Conservation (phyloP, 53 echinoderm and acorn worm species). For the Hippasteria phrygiana region DNA sequence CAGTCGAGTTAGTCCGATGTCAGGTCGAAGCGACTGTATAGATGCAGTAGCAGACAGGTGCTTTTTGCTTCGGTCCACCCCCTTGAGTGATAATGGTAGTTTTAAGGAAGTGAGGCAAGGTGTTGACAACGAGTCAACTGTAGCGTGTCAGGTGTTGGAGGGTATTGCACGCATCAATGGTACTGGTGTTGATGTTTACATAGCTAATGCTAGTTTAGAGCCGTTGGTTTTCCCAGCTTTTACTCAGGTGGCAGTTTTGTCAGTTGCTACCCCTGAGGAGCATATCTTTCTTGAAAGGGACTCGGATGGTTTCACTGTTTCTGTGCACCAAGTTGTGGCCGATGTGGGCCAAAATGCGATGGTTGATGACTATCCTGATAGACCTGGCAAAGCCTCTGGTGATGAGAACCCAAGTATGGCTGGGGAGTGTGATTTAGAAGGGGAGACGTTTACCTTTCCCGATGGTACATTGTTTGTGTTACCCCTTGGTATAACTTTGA, state of each 20-base stretch:
- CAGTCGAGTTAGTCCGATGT: neutral
- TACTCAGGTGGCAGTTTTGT: conserved; percentile 24
- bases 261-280: conserved; percentile 6
- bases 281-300: conserved; percentile 26
- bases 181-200: conserved; percentile 25
- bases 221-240: neutral
- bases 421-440: conserved; percentile 20
- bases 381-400: neutral
- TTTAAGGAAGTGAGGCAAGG: neutral
- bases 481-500: conserved; percentile 37
- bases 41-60: neutral
- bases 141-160: neutral
- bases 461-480: conserved; percentile 11
- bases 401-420: neutral
- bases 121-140: neutral
- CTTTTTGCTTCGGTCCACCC: neutral
- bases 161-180: neutral
- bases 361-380: neutral
- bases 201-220: conserved; percentile 35
- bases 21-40: neutral
- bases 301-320: neutral
- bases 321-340: conserved; percentile 8
- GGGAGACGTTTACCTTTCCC: conserved; percentile 6
- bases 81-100: neutral
- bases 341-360: conserved; percentile 2